Base-by-base conservation (phyloP, 2,888 invertebrate genomes). In the Cataglyphis altisquamis region DNA sequence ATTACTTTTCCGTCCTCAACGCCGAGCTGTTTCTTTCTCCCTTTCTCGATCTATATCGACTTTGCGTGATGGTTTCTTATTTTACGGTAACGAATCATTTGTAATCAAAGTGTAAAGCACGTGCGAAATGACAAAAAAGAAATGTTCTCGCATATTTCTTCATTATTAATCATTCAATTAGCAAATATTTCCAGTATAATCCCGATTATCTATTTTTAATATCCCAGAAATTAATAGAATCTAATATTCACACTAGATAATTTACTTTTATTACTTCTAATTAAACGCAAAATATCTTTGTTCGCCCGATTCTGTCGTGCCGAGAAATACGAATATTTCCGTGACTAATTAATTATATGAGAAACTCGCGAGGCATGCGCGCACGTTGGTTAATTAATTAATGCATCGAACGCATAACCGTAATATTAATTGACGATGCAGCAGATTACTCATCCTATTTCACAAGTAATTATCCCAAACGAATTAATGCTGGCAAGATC, bases 141-240 rank as follows among this genome's bases (percentile, higher is more conserved):
- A 21, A 2, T 45, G 29, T 12, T 60, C 45, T 60, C 74, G 25
- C 45, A 57, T 72, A 32, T 32, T 21, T 36, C 15, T 45, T 36
- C n/a, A 15, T 68, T 78, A 32, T 72, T 72, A 45, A 39, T 80
- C 72, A 70, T 78, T 70, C 25, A 80, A 80, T 72, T 80, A 73
- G 45, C 73, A 60, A 52, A 80, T 62, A 72, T 32, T 78, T 18
- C 41, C 39, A 55, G 12, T 41, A 70, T 41, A 29, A 1, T 36
- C 36, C 36, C n/a, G 57, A 68, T 68, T 78, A 21, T 45, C 60
- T 72, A 41, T 80, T 80, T 78, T 72, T 72, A 72, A 60, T 32
- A 32, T 32, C 18, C 29, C 5, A 6, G 6, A 21, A 29, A 29
- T 29, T 29, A 29, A 12, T 52, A 72, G 36, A 72, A 72, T 36